Conservation (phyloP, 2,113 vertebrate species). For the Coreoperca whiteheadi region DNA sequence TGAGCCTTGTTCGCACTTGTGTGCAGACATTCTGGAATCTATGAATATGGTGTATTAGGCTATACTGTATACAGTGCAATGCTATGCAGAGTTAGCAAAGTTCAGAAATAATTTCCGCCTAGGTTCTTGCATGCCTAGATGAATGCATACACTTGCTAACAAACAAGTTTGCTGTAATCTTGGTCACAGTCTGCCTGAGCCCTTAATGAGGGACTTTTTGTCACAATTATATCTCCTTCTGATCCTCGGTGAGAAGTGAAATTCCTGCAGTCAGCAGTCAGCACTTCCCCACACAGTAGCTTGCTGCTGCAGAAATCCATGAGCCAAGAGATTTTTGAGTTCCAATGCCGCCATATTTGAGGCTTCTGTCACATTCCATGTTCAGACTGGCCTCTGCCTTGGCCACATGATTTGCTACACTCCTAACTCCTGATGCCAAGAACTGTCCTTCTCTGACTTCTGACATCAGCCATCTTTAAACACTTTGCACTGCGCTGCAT, state of each 20-base stretch:
- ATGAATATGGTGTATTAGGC: slow-evolving; percentile 11
- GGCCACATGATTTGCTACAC: slow-evolving; percentile 64
- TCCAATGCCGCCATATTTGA: slow-evolving; percentile 65
- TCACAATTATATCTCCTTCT: slow-evolving; percentile 70
- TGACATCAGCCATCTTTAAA: slow-evolving; percentile 78
- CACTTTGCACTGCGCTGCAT: slow-evolving; percentile 67
- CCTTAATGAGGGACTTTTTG: slow-evolving; percentile 73
- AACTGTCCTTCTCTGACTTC: slow-evolving; percentile 64
- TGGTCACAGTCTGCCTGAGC: slow-evolving; percentile 72
- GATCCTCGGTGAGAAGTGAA: slow-evolving; percentile 71
- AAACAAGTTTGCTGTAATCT: slow-evolving; percentile 70
- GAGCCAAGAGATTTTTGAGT: slow-evolving; percentile 76
- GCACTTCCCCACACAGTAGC: slow-evolving; percentile 75
- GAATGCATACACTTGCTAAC: slow-evolving; percentile 51
- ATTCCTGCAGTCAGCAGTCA: slow-evolving; percentile 77
- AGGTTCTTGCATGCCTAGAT: slow-evolving; percentile 38
- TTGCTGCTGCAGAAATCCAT: slow-evolving; percentile 73
- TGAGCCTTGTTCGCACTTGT: slow-evolving; percentile 20
- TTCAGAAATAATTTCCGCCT: slow-evolving; percentile 32
- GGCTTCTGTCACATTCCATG: slow-evolving; percentile 70
- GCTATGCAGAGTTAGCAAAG: slow-evolving; percentile 34
- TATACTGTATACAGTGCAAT: not conserved
- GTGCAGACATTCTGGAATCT: slow-evolving; percentile 36
- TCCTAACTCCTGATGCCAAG: slow-evolving; percentile 62
- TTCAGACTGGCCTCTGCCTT: slow-evolving; percentile 65